Percentiles rank a stretch among this genome's conserved stretches.
Conservation (phyloP, 2,888 invertebrate species). For the Silvanus unidentatus region DNA sequence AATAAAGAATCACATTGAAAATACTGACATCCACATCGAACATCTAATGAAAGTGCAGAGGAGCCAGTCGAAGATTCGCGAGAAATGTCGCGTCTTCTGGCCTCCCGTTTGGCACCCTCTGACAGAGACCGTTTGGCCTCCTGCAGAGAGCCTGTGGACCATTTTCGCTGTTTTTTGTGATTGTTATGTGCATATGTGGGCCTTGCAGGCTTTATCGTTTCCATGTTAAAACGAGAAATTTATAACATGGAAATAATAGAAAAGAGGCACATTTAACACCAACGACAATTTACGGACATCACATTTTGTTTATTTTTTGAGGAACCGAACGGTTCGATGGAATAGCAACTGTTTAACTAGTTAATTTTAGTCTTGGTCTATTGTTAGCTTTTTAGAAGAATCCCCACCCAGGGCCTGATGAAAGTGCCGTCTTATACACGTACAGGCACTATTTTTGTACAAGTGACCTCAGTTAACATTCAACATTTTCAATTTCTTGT, state of each 20-base stretch:
- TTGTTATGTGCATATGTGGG: conserved; percentile 14
- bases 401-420: not conserved
- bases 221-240: conserved; percentile 15
- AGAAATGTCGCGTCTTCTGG: conserved; percentile 59
- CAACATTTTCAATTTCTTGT: conserved; percentile 11
- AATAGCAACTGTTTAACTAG: conserved; percentile 39
- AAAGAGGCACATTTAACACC: too few species aligned
- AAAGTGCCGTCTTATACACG: conserved; percentile 6
- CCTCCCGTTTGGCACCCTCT: conserved; percentile 57
- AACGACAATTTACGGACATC: conserved; percentile 6
- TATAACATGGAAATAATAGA: not conserved
- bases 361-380: conserved; percentile 38
- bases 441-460: conserved; percentile 5
- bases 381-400: conserved; percentile 30
- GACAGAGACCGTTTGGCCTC: conserved; percentile 56
- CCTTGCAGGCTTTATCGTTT: conserved; percentile 21
- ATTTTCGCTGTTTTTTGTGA: conserved; percentile 14
- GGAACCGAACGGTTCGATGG: conserved; percentile 21
- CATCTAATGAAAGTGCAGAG: conserved; percentile 64
- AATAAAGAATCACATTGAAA: conserved; percentile 74
- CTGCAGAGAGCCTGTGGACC: conserved; percentile 15
- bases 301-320: conserved; percentile 18
- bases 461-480: conserved; percentile 3
- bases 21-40: conserved; percentile 81
- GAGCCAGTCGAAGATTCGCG: conserved; percentile 63